Percentiles rank a stretch among this genome's conserved stretches.
Conservation (phyloP, 2,113 vertebrate genomes). For the Caloenas nicobarica region DNA sequence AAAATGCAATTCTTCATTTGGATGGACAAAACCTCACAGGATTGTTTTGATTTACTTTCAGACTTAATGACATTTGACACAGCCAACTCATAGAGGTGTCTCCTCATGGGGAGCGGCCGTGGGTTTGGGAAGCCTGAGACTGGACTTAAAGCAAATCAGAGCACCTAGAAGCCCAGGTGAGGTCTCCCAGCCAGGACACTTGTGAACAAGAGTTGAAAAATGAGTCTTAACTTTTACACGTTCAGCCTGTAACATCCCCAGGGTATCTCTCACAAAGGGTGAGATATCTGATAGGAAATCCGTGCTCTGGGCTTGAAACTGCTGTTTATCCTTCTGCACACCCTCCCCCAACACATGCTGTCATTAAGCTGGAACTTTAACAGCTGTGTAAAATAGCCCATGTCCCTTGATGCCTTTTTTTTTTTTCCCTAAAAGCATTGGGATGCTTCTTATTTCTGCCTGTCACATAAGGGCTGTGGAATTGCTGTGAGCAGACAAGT, state of each 20-base stretch:
- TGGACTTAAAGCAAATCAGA: neutral
- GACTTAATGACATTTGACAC: neutral
- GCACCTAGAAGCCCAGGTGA: neutral
- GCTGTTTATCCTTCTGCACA: neutral
- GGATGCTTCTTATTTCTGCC: neutral
- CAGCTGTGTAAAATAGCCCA: neutral
- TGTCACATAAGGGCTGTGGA: neutral
- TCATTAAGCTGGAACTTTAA: neutral
- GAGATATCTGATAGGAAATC: constrained; percentile 22
- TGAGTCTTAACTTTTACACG: neutral
- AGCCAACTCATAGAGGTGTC: neutral
- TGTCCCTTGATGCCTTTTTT: neutral
- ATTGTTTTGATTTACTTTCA: constrained; percentile 37
- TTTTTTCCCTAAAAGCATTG: neutral
- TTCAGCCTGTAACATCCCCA: neutral
- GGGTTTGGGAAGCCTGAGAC: constrained; percentile 7
- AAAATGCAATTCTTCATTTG: neutral
- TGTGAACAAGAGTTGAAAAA: constrained; percentile 29
- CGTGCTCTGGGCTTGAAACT: neutral
- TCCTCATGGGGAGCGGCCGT: neutral
- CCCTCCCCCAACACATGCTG: neutral
- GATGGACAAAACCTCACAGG: neutral
- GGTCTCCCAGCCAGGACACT: neutral
- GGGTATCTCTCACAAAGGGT: neutral
- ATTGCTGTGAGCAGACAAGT: neutral